phyloP scores from a whole-genome alignment of 2,113 vertebrate species.

The Psittacus erithacus region DNA sequence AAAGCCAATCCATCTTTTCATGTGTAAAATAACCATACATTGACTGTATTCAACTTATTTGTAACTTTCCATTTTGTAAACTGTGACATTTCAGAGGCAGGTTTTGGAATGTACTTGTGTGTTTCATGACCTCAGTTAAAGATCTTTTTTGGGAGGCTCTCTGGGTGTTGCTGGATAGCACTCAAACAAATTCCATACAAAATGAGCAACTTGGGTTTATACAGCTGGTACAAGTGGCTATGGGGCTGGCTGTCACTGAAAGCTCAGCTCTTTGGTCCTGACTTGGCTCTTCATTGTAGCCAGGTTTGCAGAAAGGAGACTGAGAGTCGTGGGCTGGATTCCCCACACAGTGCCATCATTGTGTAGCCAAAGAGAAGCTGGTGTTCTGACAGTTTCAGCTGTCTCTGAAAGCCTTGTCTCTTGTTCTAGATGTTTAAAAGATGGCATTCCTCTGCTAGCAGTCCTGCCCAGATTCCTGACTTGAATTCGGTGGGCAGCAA shows the following conservation, averaged over 20 bases:
- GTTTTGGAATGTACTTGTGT: background rate
- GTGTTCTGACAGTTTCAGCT: slow-evolving; percentile 73
- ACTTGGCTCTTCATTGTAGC: slow-evolving; percentile 29
- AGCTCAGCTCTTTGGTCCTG: slow-evolving; percentile 19
- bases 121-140: slow-evolving; percentile 2
- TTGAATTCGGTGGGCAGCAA: slow-evolving; percentile 26
- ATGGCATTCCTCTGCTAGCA: slow-evolving; percentile 74
- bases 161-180: background rate
- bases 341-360: slow-evolving; percentile 72
- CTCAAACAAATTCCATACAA: slow-evolving; percentile 7
- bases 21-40: background rate
- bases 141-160: background rate
- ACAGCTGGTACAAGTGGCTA: slow-evolving; percentile 27
- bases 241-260: background rate
- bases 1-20: background rate
- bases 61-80: background rate
- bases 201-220: slow-evolving; percentile 27
- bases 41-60: background rate
- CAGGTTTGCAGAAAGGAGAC: background rate
- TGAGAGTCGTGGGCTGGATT: slow-evolving; percentile 8
- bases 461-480: slow-evolving; percentile 49
- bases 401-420: slow-evolving; percentile 73
- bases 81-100: background rate
- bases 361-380: slow-evolving; percentile 64
- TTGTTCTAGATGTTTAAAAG: slow-evolving; percentile 75